Evolutionary conservation across 2,113 vertebrate species (phyloP).

Genomic region (Pachypanchax playfairii): DNA sequence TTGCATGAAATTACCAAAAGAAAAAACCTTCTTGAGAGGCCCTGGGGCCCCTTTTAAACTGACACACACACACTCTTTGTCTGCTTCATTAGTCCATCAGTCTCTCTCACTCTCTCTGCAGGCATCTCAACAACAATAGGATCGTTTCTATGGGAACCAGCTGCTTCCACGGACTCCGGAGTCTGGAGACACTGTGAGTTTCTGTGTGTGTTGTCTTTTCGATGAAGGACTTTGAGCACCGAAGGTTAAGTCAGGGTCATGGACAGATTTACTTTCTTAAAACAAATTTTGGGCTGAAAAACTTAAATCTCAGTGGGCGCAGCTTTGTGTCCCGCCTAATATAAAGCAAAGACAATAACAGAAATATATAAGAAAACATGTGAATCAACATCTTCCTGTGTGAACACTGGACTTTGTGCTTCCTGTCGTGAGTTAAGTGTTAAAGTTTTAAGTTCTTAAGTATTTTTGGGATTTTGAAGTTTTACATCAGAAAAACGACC

Average conservation of each 20-base stretch:
- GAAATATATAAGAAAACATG: no score
- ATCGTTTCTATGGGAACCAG: constrained; percentile 87
- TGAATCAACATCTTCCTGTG: no score
- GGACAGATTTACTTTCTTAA: constrained; percentile 10
- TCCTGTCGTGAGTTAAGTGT: no score
- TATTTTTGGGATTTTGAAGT: no score
- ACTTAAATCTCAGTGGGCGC: background rate
- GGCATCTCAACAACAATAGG: constrained; percentile 93
- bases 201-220: constrained; percentile 34
- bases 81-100: constrained; percentile 69
- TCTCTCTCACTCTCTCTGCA: constrained; percentile 74
- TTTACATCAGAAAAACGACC: no score
- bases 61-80: constrained; percentile 51
- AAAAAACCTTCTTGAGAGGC: constrained; percentile 63
- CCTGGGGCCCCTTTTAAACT: constrained; percentile 50
- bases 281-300: background rate
- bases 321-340: no score
- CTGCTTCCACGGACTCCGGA: constrained; percentile 89
- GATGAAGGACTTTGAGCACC: constrained; percentile 29
- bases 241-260: constrained; percentile 58
- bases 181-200: constrained; percentile 93
- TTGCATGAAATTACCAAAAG: constrained; percentile 73
- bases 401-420: no score
- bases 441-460: no score
- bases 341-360: no score